phyloP scores from a whole-genome alignment of 2,113 vertebrate species.

The Misgurnus mizolepis region DNA sequence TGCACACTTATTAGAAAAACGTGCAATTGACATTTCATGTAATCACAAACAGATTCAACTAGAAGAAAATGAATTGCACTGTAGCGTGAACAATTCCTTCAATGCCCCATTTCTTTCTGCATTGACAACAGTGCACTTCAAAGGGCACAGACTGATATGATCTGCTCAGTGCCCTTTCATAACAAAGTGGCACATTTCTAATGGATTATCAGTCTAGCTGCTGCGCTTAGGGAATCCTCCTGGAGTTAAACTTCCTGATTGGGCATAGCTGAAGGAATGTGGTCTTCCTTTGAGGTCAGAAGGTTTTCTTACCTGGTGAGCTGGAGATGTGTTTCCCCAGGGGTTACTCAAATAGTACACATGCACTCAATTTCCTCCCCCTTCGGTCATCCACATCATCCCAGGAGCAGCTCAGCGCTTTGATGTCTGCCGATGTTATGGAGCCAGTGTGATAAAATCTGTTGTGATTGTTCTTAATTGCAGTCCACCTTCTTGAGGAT shows the following conservation, averaged over 20 bases:
- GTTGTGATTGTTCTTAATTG: conserved; percentile 47
- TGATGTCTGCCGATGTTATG: conserved; percentile 46
- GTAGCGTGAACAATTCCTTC: background rate
- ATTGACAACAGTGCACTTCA: background rate
- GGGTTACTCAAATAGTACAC: conserved; percentile 7
- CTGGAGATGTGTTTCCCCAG: conserved; percentile 20
- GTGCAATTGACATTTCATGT: background rate
- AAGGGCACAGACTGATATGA: background rate
- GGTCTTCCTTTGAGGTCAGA: conserved; percentile 35
- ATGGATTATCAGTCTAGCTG: background rate
- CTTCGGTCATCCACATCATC: background rate
- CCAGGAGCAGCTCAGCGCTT: conserved; percentile 23
- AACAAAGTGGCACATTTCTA: background rate
- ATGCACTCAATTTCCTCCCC: background rate
- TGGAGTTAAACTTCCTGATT: conserved; percentile 22
- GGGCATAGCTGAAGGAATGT: conserved; percentile 16
- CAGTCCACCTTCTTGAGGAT: conserved; percentile 20
- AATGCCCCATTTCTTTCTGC: background rate
- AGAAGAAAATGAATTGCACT: background rate
- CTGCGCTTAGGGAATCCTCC: background rate
- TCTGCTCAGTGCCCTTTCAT: background rate
- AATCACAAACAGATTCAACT: background rate
- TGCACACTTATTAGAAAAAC: background rate
- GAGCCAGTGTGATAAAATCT: conserved; percentile 46
- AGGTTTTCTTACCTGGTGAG: conserved; percentile 41